Evolutionary conservation across 2,888 invertebrate species (phyloP).

Genomic region (Pseudoips prasinana): DNA sequence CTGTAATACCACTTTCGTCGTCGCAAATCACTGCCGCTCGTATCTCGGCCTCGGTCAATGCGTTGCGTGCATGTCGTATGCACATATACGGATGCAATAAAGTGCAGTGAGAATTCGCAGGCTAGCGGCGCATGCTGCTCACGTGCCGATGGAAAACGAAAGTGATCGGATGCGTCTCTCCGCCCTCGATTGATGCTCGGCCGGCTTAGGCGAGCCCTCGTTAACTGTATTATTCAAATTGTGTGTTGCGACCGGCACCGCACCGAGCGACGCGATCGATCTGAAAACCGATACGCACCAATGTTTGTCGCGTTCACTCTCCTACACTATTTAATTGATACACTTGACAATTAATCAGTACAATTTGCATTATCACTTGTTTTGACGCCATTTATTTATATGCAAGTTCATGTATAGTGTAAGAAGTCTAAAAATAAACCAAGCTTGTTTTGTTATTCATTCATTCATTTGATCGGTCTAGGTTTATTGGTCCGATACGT

Average conservation of each 20-base stretch:
- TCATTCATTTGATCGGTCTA: no score
- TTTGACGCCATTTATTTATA: no score
- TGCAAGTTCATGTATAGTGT: no score
- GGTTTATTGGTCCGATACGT: no score
- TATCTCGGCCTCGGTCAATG: slow-evolving; percentile 80
- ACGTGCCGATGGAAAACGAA: slow-evolving; percentile 74
- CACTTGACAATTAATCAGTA: slow-evolving; percentile 37
- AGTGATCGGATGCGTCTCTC: slow-evolving; percentile 77
- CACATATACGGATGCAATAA: slow-evolving; percentile 78
- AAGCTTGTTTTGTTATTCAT: no score
- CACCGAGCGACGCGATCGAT: slow-evolving; percentile 49
- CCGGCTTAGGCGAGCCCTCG: slow-evolving; percentile 67
- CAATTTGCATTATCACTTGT: no score
- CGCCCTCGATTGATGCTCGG: slow-evolving; percentile 70
- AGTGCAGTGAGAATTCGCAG: slow-evolving; percentile 77
- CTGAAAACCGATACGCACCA: slow-evolving; percentile 41
- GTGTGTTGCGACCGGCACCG: slow-evolving; percentile 42
- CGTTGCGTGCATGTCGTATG: slow-evolving; percentile 77
- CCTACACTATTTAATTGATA: slow-evolving; percentile 45
- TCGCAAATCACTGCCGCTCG: slow-evolving; percentile 76
- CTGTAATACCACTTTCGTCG: slow-evolving; percentile 80
- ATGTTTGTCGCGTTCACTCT: slow-evolving; percentile 53
- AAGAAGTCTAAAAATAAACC: no score
- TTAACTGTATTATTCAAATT: slow-evolving; percentile 76
- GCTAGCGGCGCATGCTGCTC: slow-evolving; percentile 70